A percentile compares a stretch with the other conserved stretches of the same genome.
Conservation (phyloP, 2,797 vertebrate genomes). For the Neosalanx taihuensis region DNA sequence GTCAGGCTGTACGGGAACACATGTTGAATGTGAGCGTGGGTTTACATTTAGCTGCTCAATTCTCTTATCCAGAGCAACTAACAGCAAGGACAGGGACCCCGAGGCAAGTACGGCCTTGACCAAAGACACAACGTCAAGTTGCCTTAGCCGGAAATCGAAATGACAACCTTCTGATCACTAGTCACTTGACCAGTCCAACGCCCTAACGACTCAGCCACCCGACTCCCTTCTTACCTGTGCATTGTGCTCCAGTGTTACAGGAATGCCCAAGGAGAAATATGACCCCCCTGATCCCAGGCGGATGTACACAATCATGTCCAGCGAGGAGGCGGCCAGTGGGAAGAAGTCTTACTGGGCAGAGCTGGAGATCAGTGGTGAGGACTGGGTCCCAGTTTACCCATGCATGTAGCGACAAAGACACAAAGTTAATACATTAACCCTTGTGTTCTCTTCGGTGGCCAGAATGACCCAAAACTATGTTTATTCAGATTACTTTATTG, state of each 20-base stretch:
- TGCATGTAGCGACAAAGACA: background rate
- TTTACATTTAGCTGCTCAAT: background rate
- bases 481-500: no score
- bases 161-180: no score
- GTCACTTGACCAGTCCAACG: no score
- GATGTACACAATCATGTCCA: conserved; percentile 84
- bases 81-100: no score
- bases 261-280: conserved; percentile 6
- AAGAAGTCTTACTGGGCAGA: conserved; percentile 82
- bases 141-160: no score
- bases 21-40: background rate
- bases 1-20: background rate
- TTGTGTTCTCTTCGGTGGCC: no score
- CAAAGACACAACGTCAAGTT: no score
- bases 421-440: no score
- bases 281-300: conserved; percentile 76
- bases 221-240: background rate
- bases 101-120: no score
- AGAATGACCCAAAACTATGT: no score
- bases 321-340: conserved; percentile 79
- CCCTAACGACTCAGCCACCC: no score
- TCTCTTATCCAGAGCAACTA: no score
- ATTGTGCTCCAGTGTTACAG: background rate
- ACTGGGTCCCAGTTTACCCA: background rate
- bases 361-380: conserved; percentile 82